Conservation (phyloP, 2,888 invertebrate genomes). For the Drosophila paracracens region DNA sequence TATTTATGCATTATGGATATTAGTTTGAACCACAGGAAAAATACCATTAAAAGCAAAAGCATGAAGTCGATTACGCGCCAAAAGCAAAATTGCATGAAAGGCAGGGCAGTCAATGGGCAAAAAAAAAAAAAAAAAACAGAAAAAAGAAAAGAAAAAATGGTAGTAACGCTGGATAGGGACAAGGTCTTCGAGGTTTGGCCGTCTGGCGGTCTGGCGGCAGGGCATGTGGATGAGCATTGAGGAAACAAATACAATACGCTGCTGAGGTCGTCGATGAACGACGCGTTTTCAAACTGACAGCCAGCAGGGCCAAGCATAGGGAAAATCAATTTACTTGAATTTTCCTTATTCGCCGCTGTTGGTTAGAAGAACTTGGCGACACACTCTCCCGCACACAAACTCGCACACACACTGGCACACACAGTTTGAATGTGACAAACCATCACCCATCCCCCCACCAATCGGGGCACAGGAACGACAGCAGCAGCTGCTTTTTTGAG, state of each 20-base stretch:
- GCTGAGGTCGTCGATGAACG: conserved; percentile 16
- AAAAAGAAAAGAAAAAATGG: not conserved
- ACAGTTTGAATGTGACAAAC: conserved; percentile 72
- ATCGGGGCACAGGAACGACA: conserved; percentile 58
- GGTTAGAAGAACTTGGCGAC: conserved; percentile 52
- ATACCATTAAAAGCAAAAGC: conserved; percentile 82
- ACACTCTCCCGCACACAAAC: conserved; percentile 38
- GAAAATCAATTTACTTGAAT: conserved; percentile 81
- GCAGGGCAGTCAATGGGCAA: conserved; percentile 58
- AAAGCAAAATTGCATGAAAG: conserved; percentile 73
- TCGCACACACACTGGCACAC: conserved; percentile 21
- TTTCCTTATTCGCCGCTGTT: conserved; percentile 61
- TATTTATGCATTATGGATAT: conserved; percentile 82
- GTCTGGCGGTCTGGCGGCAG: not conserved
- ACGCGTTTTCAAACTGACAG: conserved; percentile 71
- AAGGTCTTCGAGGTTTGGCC: not conserved
- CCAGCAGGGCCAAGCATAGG: conserved; percentile 55
- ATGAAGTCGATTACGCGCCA: conserved; percentile 81
- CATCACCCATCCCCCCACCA: conserved; percentile 23
- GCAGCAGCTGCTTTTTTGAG: conserved; percentile 68
- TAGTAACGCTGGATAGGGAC: conserved; percentile 18
- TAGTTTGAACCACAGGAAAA: conserved; percentile 82
- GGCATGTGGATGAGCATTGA: conserved; percentile 37
- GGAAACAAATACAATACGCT: conserved; percentile 51
- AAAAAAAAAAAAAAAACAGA: conserved; percentile 17